Evolutionary conservation across 2,797 vertebrate species (phyloP).

Genomic region (Aeoliscus strigatus): DNA sequence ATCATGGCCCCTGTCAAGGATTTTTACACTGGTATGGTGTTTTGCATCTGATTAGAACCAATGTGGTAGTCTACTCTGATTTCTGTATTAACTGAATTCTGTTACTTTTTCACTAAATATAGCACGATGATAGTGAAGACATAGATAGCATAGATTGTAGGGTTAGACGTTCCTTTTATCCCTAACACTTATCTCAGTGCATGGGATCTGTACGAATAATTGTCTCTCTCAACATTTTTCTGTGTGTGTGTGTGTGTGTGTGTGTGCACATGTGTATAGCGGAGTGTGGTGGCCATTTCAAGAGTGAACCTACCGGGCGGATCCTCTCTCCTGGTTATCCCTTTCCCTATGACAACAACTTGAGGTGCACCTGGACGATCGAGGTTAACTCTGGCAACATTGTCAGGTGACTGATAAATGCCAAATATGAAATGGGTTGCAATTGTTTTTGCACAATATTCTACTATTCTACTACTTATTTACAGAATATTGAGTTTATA

Average conservation of each 20-base stretch:
- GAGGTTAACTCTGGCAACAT: slow-evolving; percentile 93
- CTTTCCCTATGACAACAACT: slow-evolving; percentile 97
- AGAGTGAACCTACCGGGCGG: slow-evolving; percentile 89
- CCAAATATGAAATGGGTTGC: no score
- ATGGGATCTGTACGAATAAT: no score
- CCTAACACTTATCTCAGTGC: slow-evolving; percentile 45
- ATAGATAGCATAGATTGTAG: slow-evolving; percentile 38
- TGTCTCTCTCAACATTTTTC: background rate
- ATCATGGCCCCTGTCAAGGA: slow-evolving; percentile 32
- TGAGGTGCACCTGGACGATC: slow-evolving; percentile 92
- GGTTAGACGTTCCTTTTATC: slow-evolving; percentile 39
- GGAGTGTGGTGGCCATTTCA: slow-evolving; percentile 94
- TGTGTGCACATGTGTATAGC: slow-evolving; percentile 68
- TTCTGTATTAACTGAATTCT: slow-evolving; percentile 53
- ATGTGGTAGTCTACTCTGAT: slow-evolving; percentile 46
- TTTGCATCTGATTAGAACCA: slow-evolving; percentile 39
- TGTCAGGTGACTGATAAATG: slow-evolving; percentile 80
- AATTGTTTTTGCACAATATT: no score
- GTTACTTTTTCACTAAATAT: slow-evolving; percentile 45
- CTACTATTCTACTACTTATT: no score
- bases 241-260: slow-evolving; percentile 20
- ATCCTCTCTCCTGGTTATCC: slow-evolving; percentile 96
- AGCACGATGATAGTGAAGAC: slow-evolving; percentile 38
- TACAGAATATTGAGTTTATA: no score
- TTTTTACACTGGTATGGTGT: slow-evolving; percentile 28